Base-by-base conservation (phyloP, 1,140 invertebrate species). In the Onthophagus taurus region DNA sequence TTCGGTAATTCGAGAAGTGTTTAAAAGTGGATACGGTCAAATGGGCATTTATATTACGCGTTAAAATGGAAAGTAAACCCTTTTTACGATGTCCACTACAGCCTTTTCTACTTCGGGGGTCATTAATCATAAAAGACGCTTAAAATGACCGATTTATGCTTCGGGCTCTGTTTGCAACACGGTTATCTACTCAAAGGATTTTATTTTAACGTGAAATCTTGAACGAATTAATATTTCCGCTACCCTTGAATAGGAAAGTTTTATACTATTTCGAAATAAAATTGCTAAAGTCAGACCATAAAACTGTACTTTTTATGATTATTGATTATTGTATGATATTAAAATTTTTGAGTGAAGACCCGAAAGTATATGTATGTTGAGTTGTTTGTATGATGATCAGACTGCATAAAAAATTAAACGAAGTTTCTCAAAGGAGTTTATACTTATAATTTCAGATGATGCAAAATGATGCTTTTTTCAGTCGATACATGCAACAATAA, bases 121-220 rank as follows among this genome's bases (percentile, higher is more conserved):
- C 44, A 52, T 52, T 52, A 49, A 52, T 52, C 50, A 52, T 47
- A 52, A 49, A 33, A 34, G 14, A 37, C 23, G n/a, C 12, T 36
- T 26, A 41, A 41, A 41, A 29, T 41, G 37, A 41, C 29, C 37
- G 37, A 41, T 41, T 41, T 41, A 29, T 29, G 20, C 24, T 41
- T 26, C 24, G 37, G 16, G 37, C 6, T 11, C 9, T 20, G 21
- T 26, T n/a, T 20, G 2, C 23, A 20, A 23, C 23, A 41, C 23
- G 3, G 24, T 29, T 26, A 26, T 29, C 23, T 41, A 30, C 37
- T 41, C 29, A 29, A 18, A 11, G 12, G 16, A 3, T n/a, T 11
- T 37, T 23, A 23, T 37, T 37, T 37, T 37, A 16, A 33, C 31
- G 23, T 26, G 23, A 26, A 26, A 26, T 7, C n/a, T n/a, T 6